These are phyloP conservation scores for Teleogryllus occipitalis DNA, from an alignment of 1,140 invertebrate species.

Conservation along the genomic window DNA sequence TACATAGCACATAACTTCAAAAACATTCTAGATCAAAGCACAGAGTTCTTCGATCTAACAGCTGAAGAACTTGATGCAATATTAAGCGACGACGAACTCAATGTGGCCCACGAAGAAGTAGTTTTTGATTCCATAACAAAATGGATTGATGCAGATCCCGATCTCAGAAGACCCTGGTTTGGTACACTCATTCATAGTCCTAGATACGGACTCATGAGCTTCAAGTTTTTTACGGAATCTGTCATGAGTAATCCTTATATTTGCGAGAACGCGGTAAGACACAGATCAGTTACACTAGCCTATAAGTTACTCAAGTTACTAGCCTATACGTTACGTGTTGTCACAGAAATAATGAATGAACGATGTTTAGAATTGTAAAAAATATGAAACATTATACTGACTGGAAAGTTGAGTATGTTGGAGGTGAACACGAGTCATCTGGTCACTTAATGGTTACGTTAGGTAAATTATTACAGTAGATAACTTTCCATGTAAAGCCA, in stretches of 20 bases:
- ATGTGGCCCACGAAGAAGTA: conserved; percentile 57
- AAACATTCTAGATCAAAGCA: conserved; percentile 30
- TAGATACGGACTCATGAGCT: conserved; percentile 57
- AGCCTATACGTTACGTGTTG: not conserved
- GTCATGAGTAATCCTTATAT: conserved; percentile 36
- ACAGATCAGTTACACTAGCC: not conserved
- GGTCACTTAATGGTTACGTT: too few relatives aligned
- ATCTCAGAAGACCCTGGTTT: conserved; percentile 43
- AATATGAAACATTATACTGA: too few relatives aligned
- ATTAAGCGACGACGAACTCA: conserved; percentile 55
- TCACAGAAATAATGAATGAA: too few relatives aligned
- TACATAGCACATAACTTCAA: conserved; percentile 31
- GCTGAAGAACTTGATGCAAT: conserved; percentile 46
- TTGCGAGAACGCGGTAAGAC: conserved; percentile 3
- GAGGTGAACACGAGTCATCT: too few relatives aligned
- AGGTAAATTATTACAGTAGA: too few relatives aligned
- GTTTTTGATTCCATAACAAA: conserved; percentile 56
- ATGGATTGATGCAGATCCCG: conserved; percentile 48
- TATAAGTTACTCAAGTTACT: too few relatives aligned
- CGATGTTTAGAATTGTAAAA: too few relatives aligned
- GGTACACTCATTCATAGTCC: conserved; percentile 51
- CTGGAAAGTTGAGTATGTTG: too few relatives aligned
- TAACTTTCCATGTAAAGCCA: too few relatives aligned
- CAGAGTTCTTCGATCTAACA: conserved; percentile 43
- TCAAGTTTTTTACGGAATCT: conserved; percentile 52